Base-by-base conservation (phyloP, 2,113 vertebrate species). In the Sterna hirundo region DNA sequence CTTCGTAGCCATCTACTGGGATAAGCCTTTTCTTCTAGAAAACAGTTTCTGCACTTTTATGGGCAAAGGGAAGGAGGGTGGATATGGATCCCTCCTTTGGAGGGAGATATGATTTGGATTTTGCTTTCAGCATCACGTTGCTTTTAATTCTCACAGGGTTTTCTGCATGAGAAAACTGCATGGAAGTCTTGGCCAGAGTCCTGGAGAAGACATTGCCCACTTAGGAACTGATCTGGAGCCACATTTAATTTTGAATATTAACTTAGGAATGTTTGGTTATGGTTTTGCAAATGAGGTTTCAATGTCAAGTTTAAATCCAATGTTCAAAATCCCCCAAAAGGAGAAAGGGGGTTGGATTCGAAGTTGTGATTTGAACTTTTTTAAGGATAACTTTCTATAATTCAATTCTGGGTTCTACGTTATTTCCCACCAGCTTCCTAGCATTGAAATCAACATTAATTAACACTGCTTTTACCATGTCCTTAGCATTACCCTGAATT, bases 151-250 rank as follows among this genome's bases (percentile, higher is more conserved):
- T 69, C 13, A 14, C 2, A 21, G 40, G 5, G 12, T 57, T 69
- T 83, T 18, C 68, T 51, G 2, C 1, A 0, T 38, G 14, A 38
- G 47, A 71, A 85, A 75, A 62, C 2, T 11, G 2, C 2, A 0
- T n/a, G 19, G 20, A 66, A 69, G 6, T 52, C 32, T 55, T 1
- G 3, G 26, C 19, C 49, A 16, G 20, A 5, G 10, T 60, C 19
- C 9, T 40, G 38, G 52, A 11, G 30, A 65, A 74, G 21, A 13
- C 15, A 4, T 83, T 83, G 36, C 10, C n/a, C n/a, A 8, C 13
- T 55, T 47, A n/a, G 26, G 13, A 76, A 51, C 19, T 8, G 9
- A 22, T 58, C 17, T 51, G 44, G 20, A 51, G 16, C 7, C 9
- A 2, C 9, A 21, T 38, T 51, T 51, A 34, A 52, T 57, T 86